Evolutionary conservation across 2,113 vertebrate species (phyloP).

Genomic region (Callithrix jacchus): DNA sequence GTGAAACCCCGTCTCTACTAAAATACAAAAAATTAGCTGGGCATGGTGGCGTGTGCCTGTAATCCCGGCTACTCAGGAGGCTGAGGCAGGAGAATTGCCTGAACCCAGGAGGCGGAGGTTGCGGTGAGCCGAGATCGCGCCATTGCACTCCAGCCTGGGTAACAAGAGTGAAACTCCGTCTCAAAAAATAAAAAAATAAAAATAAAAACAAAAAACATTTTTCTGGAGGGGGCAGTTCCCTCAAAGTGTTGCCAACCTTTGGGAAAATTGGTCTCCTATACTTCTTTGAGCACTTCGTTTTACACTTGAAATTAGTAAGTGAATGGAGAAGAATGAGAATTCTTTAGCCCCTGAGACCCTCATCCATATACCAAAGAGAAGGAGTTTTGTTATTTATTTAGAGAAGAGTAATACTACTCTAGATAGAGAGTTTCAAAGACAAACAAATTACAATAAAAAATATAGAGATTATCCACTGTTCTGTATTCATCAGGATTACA

Average conservation of each 20-base stretch:
- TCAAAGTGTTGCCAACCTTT: not conserved
- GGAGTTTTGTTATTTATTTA: slow-evolving; percentile 37
- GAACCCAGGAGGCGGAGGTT: too few species aligned
- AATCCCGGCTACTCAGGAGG: too few species aligned
- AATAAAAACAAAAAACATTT: not conserved
- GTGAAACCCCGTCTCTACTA: too few species aligned
- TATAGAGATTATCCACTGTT: not conserved
- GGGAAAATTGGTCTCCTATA: not conserved
- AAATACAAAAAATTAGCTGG: too few species aligned
- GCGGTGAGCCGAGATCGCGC: too few species aligned
- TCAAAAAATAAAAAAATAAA: too few species aligned
- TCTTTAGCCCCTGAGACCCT: not conserved
- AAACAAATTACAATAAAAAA: slow-evolving; percentile 12
- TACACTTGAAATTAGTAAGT: not conserved
- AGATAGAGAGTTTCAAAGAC: slow-evolving; percentile 17
- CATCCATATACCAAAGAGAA: slow-evolving; percentile 39
- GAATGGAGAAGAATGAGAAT: not conserved
- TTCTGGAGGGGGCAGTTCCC: not conserved
- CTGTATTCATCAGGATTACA: slow-evolving; percentile 33
- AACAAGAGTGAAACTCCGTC: too few species aligned
- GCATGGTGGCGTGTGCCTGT: too few species aligned
- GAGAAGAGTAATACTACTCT: not conserved
- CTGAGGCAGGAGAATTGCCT: too few species aligned
- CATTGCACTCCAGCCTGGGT: too few species aligned
- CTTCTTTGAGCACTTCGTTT: slow-evolving; percentile 13